Percentiles rank a stretch among this genome's conserved stretches.
phyloP scores from a whole-genome alignment of 2,113 vertebrate species.

The Cyphomyrus plagiostoma region DNA sequence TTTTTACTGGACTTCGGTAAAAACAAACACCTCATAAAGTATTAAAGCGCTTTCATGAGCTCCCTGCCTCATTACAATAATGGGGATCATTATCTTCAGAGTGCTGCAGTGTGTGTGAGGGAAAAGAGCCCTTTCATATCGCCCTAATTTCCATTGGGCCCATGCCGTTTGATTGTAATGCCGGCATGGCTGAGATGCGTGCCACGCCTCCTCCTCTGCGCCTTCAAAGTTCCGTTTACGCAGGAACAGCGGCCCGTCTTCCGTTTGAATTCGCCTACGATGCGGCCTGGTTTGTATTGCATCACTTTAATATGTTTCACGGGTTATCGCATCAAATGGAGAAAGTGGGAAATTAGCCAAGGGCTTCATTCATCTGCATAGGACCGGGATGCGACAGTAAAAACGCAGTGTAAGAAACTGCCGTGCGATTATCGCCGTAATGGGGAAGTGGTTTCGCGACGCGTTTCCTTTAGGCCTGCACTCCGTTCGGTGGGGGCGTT shows the following conservation, averaged over 20 bases:
- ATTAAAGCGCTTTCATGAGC: conserved; percentile 29
- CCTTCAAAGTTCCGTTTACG: conserved; percentile 12
- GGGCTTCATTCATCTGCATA: background rate
- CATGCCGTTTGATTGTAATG: conserved; percentile 18
- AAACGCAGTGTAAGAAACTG: background rate
- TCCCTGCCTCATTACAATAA: conserved; percentile 30
- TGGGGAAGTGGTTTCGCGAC: too few relatives aligned
- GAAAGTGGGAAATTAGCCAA: background rate
- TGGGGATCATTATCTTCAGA: conserved; percentile 30
- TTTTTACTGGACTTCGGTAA: conserved; percentile 6
- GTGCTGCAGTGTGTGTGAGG: background rate
- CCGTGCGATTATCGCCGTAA: background rate
- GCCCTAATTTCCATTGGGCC: conserved; percentile 16
- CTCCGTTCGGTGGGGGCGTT: background rate
- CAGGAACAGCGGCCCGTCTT: background rate
- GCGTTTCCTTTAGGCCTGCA: background rate
- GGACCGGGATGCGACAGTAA: background rate
- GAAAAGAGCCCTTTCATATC: conserved; percentile 24
- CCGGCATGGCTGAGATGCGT: background rate
- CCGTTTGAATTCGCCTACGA: background rate
- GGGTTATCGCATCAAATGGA: background rate
- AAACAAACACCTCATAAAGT: conserved; percentile 21
- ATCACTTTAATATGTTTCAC: conserved; percentile 1
- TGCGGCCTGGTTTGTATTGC: background rate
- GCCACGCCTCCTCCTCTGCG: background rate